Evolutionary conservation across 2,888 invertebrate species (phyloP).

Genomic region (Alloscopus bannaensis): DNA sequence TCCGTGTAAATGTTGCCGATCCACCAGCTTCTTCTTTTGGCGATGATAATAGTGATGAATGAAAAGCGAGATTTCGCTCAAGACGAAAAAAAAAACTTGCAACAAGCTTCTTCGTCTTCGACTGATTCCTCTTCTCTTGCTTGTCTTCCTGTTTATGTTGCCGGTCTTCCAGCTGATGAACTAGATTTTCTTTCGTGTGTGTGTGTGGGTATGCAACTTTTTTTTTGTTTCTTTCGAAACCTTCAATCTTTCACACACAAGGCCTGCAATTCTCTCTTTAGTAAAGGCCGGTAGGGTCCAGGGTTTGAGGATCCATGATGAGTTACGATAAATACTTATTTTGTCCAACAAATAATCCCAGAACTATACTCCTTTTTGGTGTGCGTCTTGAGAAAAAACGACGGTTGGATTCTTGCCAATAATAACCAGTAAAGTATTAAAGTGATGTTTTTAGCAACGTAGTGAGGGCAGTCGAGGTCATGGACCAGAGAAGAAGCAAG

Average conservation of each 20-base stretch:
- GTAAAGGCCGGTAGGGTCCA: conserved; percentile 73
- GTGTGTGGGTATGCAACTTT: too few species aligned
- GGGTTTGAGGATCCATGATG: conserved; percentile 70
- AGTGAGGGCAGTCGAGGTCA: conserved; percentile 53
- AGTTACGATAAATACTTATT: too few species aligned
- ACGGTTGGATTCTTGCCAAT: conserved; percentile 32
- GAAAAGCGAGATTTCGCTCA: background rate
- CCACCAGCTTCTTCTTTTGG: background rate
- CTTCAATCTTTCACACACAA: background rate
- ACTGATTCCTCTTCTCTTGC: background rate
- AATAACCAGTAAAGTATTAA: conserved; percentile 49
- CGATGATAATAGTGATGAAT: background rate
- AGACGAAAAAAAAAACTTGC: background rate
- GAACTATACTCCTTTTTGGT: background rate
- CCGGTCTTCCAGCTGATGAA: conserved; percentile 20
- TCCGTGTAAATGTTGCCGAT: conserved; percentile 40
- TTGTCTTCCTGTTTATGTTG: conserved; percentile 15
- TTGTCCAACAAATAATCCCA: too few species aligned
- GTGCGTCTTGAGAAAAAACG: background rate
- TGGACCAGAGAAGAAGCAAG: conserved; percentile 44
- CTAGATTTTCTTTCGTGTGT: conserved; percentile 30
- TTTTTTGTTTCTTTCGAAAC: background rate
- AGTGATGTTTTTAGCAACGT: conserved; percentile 31
- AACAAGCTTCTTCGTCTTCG: background rate
- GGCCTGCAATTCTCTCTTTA: conserved; percentile 39